Evolutionary conservation across 2,888 invertebrate genomes (phyloP).

Genomic region (Onchidella celtica): DNA sequence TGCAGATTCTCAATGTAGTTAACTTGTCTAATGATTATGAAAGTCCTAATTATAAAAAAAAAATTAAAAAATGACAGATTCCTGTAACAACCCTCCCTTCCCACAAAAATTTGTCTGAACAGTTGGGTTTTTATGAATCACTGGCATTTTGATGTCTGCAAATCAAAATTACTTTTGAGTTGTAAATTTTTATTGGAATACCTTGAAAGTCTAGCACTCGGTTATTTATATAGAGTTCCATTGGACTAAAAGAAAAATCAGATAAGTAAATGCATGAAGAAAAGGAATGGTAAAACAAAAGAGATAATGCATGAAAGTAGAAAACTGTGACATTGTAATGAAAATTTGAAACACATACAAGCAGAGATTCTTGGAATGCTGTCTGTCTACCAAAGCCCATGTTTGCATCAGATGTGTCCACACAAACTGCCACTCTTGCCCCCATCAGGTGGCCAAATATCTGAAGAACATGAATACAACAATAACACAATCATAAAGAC

Average conservation of each 20-base stretch:
- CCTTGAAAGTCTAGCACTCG: too few relatives aligned
- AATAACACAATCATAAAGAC: not conserved
- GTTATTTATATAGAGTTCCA: too few relatives aligned
- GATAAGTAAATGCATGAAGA: too few relatives aligned
- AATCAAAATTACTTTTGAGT: too few relatives aligned
- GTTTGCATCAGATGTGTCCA: constrained; percentile 79
- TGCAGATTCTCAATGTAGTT: not conserved
- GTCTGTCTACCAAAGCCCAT: constrained; percentile 78
- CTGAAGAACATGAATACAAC: constrained; percentile 56
- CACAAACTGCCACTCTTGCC: constrained; percentile 72
- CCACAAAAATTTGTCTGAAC: too few relatives aligned
- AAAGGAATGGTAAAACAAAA: not conserved
- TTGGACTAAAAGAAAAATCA: too few relatives aligned
- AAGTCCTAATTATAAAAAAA: not conserved
- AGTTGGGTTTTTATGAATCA: too few relatives aligned
- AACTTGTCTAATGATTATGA: not conserved
- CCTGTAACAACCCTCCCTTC: too few relatives aligned
- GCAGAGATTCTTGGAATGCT: constrained; percentile 76
- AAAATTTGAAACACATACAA: constrained; percentile 64
- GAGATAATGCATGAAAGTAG: not conserved
- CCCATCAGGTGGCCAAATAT: constrained; percentile 79
- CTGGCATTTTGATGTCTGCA: too few relatives aligned
- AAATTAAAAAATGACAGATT: not conserved
- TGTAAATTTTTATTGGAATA: too few relatives aligned
- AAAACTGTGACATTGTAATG: not conserved